Conservation (phyloP, 64 coral and sea anemone species). For the Orbicella faveolata region DNA sequence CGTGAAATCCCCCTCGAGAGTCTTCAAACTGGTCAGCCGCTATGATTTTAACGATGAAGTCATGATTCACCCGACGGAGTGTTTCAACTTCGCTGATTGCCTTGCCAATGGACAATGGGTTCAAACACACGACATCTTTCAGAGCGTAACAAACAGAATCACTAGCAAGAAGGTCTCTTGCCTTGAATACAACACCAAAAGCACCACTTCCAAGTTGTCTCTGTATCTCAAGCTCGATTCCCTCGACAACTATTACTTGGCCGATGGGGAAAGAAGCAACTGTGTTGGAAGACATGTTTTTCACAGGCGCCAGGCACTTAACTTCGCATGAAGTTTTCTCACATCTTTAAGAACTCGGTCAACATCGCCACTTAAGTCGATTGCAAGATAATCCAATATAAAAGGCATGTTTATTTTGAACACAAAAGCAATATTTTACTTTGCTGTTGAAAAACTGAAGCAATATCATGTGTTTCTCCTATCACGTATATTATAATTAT, state of each 20-base stretch:
- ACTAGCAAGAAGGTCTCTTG: constrained; percentile 9
- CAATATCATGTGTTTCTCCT: background rate
- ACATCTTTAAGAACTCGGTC: background rate
- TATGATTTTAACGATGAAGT: constrained; percentile 55
- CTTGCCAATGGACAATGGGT: constrained; percentile 31
- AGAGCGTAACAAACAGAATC: constrained; percentile 39
- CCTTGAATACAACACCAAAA: constrained; percentile 53
- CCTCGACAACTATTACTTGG: constrained; percentile 12
- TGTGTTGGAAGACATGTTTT: background rate
- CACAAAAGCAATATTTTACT: constrained; percentile 28
- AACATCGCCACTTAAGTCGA: background rate
- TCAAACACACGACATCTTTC: constrained; percentile 52
- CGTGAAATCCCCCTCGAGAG: constrained; percentile 26
- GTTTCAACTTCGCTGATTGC: constrained; percentile 60
- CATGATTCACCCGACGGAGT: constrained; percentile 46
- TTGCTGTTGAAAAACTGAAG: constrained; percentile 11
- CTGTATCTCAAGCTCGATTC: constrained; percentile 21
- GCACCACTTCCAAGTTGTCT: constrained; percentile 29
- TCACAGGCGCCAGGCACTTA: background rate
- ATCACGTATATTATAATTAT: background rate
- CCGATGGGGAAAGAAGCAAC: constrained; percentile 12
- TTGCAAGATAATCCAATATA: constrained; percentile 11
- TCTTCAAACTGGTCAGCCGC: constrained; percentile 54
- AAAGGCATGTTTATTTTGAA: constrained; percentile 18
- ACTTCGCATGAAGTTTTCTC: background rate